A percentile compares a stretch with the other conserved stretches of the same genome.
Evolutionary conservation across 2,797 vertebrate species (phyloP).

Genomic region (Etheostoma perlongum): DNA sequence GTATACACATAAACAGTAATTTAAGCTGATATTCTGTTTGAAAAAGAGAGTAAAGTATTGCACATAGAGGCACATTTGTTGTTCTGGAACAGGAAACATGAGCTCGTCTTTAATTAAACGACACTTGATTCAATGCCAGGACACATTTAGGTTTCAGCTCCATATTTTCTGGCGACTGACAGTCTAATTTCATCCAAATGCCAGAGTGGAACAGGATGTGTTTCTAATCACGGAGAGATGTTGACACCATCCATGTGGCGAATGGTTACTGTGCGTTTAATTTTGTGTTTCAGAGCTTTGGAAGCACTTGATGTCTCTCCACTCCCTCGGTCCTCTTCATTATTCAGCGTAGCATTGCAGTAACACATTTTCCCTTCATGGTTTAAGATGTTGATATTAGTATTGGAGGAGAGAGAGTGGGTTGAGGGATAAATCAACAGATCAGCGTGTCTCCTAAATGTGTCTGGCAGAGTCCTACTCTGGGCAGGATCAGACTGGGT

Average conservation of each 20-base stretch:
- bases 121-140: conserved; percentile 7
- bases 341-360: conserved; percentile 9
- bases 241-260: conserved; percentile 43
- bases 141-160: conserved; percentile 10
- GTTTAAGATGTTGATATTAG: conserved; percentile 9
- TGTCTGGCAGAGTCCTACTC: not conserved
- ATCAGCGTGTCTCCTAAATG: not conserved
- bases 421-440: conserved; percentile 10
- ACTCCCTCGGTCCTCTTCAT: not conserved
- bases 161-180: not conserved
- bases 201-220: conserved; percentile 35
- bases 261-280: conserved; percentile 48
- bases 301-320: conserved; percentile 30
- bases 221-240: conserved; percentile 37
- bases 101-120: too few species aligned
- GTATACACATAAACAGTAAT: not conserved
- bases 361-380: not conserved
- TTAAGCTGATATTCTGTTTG: not conserved
- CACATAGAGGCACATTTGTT: not conserved
- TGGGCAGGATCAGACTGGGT: not conserved
- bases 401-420: not conserved
- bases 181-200: conserved; percentile 23
- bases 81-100: too few species aligned
- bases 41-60: not conserved
- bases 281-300: conserved; percentile 37